Percentiles rank a stretch among this genome's conserved stretches.
Evolutionary conservation across 2,113 vertebrate species (phyloP).

Genomic region (Ammodytes dubius): DNA sequence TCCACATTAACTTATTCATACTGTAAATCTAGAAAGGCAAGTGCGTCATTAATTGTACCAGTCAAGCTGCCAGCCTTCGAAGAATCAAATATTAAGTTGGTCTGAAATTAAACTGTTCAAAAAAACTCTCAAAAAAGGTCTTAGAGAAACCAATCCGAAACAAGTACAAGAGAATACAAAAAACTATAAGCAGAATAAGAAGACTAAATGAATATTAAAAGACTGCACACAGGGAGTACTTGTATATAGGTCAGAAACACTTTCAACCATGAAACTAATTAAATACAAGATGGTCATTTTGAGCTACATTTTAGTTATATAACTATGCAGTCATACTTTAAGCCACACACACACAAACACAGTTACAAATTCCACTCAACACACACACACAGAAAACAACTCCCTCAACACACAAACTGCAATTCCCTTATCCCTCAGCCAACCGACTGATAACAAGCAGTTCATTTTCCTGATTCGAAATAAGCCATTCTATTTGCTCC

Average conservation of each 20-base stretch:
- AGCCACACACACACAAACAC: conserved; percentile 32
- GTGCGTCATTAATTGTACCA: conserved; percentile 57
- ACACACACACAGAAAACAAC: conserved; percentile 42
- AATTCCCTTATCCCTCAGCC: conserved; percentile 48
- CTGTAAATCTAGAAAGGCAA: conserved; percentile 48
- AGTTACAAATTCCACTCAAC: conserved; percentile 34
- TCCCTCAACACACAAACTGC: conserved; percentile 40
- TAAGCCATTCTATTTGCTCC: conserved; percentile 58
- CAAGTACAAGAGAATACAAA: background rate
- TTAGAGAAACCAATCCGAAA: background rate
- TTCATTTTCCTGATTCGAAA: conserved; percentile 65
- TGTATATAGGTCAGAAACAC: conserved; percentile 58
- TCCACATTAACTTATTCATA: conserved; percentile 56
- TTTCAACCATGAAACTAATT: conserved; percentile 61
- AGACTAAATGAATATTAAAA: conserved; percentile 29
- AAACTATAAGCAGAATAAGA: background rate
- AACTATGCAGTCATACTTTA: conserved; percentile 34
- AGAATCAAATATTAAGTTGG: conserved; percentile 46
- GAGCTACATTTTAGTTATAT: conserved; percentile 43
- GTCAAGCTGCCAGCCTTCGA: conserved; percentile 32
- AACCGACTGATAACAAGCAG: conserved; percentile 57
- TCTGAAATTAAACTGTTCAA: conserved; percentile 23
- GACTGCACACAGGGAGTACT: conserved; percentile 15
- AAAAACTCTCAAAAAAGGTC: conserved; percentile 12
- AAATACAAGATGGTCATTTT: conserved; percentile 58